A percentile compares a stretch with the other conserved stretches of the same genome.
Conservation (phyloP, 2,797 vertebrate genomes). For the Sternotherus odoratus region DNA sequence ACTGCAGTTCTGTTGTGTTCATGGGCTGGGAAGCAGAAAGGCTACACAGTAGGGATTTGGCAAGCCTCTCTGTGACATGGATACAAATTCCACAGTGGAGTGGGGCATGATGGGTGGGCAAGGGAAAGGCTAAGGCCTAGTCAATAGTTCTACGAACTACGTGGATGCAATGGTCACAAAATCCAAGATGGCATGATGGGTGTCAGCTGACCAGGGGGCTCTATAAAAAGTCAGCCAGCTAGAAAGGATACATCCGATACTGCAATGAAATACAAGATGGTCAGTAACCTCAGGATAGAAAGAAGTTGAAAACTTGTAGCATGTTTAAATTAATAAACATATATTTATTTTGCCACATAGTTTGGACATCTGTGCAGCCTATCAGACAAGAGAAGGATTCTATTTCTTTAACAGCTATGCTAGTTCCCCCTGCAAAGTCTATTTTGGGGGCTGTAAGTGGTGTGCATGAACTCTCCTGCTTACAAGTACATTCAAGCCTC, state of each 20-base stretch:
- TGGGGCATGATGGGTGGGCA: not conserved
- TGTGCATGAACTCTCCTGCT: not conserved
- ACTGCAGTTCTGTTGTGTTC: rapidly evolving
- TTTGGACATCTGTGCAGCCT: not conserved
- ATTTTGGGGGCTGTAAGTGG: not conserved
- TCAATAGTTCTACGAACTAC: not conserved
- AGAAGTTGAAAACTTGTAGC: not conserved
- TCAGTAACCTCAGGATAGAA: not conserved
- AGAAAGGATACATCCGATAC: not conserved
- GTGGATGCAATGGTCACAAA: not conserved
- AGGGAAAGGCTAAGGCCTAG: not conserved
- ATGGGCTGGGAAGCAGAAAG: not conserved
- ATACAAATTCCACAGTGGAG: not conserved
- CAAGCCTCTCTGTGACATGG: not conserved
- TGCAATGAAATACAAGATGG: not conserved
- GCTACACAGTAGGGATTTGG: not conserved
- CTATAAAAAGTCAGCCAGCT: not conserved
- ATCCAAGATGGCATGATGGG: not conserved
- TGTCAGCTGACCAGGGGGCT: not conserved
- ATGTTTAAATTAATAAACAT: not conserved
- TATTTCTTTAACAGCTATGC: not conserved
- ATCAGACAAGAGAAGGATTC: not conserved
- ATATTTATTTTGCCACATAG: not conserved
- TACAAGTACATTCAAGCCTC: not conserved
- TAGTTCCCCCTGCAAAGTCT: not conserved